phyloP scores from a whole-genome alignment of 1,140 invertebrate genomes.

The Hirudo medicinalis region DNA sequence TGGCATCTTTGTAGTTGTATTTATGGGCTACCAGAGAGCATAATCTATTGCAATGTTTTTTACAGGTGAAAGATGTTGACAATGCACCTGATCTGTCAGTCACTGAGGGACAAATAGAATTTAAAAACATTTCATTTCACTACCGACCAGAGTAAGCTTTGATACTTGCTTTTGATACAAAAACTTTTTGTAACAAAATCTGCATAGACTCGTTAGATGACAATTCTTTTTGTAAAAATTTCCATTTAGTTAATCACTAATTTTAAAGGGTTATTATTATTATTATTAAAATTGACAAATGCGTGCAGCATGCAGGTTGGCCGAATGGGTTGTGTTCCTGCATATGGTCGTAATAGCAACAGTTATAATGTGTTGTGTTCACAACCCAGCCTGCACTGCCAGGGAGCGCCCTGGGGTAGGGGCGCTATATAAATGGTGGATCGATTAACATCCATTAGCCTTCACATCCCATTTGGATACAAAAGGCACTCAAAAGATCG shows the following conservation, averaged over 20 bases:
- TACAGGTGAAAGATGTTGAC: slow-evolving; percentile 52
- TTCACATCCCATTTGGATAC: too few relatives aligned
- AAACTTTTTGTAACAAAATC: background rate
- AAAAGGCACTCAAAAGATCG: too few relatives aligned
- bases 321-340: too few relatives aligned
- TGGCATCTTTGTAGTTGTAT: background rate
- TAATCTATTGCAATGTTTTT: slow-evolving; percentile 11
- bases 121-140: slow-evolving; percentile 72
- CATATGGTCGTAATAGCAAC: too few relatives aligned
- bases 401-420: too few relatives aligned
- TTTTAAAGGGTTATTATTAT: too few relatives aligned
- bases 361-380: too few relatives aligned
- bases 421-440: too few relatives aligned
- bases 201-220: background rate
- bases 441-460: too few relatives aligned
- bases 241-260: background rate
- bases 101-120: slow-evolving; percentile 65
- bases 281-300: too few relatives aligned
- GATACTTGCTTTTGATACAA: background rate
- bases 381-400: too few relatives aligned
- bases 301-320: too few relatives aligned
- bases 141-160: slow-evolving; percentile 58
- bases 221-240: background rate
- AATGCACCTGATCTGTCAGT: slow-evolving; percentile 59
- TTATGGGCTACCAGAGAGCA: background rate